phyloP scores from a whole-genome alignment of 2,888 invertebrate genomes.

The Galerucella calmariensis region DNA sequence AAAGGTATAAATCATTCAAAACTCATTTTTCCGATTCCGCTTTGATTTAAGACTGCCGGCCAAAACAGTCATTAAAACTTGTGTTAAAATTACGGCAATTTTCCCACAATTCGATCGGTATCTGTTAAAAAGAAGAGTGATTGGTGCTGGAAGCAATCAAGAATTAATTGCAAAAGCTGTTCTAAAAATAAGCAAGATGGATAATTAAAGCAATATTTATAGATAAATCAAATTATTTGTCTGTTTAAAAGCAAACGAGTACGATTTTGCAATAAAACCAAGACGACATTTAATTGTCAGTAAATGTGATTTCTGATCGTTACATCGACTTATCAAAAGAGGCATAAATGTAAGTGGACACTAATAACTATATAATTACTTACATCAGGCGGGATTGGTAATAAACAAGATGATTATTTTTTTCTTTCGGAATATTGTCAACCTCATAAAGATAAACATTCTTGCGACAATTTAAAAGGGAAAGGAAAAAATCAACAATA shows the following conservation, averaged over 20 bases:
- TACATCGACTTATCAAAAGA: neutral
- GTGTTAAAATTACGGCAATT: conserved; percentile 29
- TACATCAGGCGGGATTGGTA: neutral
- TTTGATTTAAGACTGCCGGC: conserved; percentile 33
- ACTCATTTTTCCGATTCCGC: conserved; percentile 19
- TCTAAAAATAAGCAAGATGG: neutral
- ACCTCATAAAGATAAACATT: too few relatives aligned
- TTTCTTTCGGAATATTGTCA: neutral
- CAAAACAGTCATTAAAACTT: conserved; percentile 26
- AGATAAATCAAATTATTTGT: conserved; percentile 8
- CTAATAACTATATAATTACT: neutral
- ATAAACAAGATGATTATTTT: neutral
- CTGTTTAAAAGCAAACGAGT: conserved; percentile 9
- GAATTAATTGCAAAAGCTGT: conserved; percentile 23
- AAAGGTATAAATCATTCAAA: conserved; percentile 27
- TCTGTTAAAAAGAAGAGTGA: conserved; percentile 22
- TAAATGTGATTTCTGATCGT: conserved; percentile 4
- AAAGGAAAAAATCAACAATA: too few relatives aligned
- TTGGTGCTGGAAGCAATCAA: conserved; percentile 2
- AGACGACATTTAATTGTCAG: neutral
- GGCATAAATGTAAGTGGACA: neutral
- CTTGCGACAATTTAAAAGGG: too few relatives aligned
- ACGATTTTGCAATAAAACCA: neutral
- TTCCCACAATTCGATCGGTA: conserved; percentile 31
- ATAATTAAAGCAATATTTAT: conserved; percentile 9